Evolutionary conservation across 2,888 invertebrate species (phyloP).

Genomic region (Panorpa germanica): DNA sequence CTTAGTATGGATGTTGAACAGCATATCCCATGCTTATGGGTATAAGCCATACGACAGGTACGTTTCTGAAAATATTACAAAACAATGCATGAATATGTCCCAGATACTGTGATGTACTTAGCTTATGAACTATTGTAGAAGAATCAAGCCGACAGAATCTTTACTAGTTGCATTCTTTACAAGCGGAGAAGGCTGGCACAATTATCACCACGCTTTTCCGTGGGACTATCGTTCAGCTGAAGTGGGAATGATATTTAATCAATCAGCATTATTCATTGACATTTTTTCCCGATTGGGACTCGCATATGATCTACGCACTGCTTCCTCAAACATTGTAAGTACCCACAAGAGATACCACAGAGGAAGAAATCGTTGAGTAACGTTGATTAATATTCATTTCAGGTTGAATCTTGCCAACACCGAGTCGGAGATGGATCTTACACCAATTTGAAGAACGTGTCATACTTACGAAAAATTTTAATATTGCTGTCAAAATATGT

Average conservation of each 20-base stretch:
- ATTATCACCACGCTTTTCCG: conserved; percentile 85
- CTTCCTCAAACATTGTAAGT: conserved; percentile 16
- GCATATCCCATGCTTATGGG: conserved; percentile 67
- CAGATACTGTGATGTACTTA: background rate
- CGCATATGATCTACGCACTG: conserved; percentile 49
- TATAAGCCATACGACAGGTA: conserved; percentile 54
- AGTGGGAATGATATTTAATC: conserved; percentile 45
- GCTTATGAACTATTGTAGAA: conserved; percentile 26
- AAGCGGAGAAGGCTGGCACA: conserved; percentile 84
- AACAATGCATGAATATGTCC: background rate
- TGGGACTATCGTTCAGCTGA: conserved; percentile 88
- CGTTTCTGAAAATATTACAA: conserved; percentile 16
- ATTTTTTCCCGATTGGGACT: conserved; percentile 47
- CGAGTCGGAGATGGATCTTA: too few species aligned
- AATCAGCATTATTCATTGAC: conserved; percentile 50
- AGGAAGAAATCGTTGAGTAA: too few species aligned
- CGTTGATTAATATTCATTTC: too few species aligned
- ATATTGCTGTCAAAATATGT: too few species aligned
- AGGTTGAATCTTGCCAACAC: too few species aligned
- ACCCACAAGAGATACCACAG: too few species aligned
- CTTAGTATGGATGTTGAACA: conserved; percentile 81
- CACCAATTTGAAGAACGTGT: too few species aligned
- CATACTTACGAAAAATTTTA: too few species aligned
- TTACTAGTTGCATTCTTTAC: conserved; percentile 48
- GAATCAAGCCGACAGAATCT: conserved; percentile 65